Evolutionary conservation across 2,888 invertebrate genomes (phyloP), one percentile per base, ranked within the genome.

Genomic region (Pantelozetes paolii): DNA sequence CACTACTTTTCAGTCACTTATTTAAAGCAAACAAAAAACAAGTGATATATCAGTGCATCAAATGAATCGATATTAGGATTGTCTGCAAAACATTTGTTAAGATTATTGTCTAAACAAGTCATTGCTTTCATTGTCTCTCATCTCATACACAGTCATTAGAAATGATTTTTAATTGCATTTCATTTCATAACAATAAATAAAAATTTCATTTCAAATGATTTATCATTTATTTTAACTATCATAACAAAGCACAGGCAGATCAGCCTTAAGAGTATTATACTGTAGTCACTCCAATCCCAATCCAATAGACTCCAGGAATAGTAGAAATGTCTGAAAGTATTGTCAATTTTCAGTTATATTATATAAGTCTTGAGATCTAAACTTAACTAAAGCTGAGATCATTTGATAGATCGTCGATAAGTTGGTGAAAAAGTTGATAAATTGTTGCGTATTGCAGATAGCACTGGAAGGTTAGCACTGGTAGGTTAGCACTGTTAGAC

Each of bases 401-500:
- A 57, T 57, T 28, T 57, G 57, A 57, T 57, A 57, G 57, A 57
- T 57, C 11, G 28, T 23, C 28, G 57, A 57, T 57, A 57, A 57
- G 28, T 57, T 28, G 26, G 28, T 11, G 9, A n/a, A 57, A 57
- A 57, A 57, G 57, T 57, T 57, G 57, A 57, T 57, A 57, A 57
- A 57, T 57, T 57, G 57, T 57, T 57, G 28, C 57, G n/a, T 57
- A 57, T n/a, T n/a, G n/a, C n/a, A n/a, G n/a, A n/a, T n/a, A n/a
- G n/a, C n/a, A n/a, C n/a, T n/a, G n/a, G n/a, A n/a, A n/a, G n/a
- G n/a, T n/a, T n/a, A n/a, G n/a, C n/a, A n/a, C n/a, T n/a, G n/a
- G n/a, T n/a, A n/a, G n/a, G n/a, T n/a, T n/a, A n/a, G n/a, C n/a
- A n/a, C n/a, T n/a, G n/a, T n/a, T n/a, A n/a, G n/a, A n/a, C n/a